Conservation (phyloP, 2,888 invertebrate genomes). For the Gandaritis pyraliata region DNA sequence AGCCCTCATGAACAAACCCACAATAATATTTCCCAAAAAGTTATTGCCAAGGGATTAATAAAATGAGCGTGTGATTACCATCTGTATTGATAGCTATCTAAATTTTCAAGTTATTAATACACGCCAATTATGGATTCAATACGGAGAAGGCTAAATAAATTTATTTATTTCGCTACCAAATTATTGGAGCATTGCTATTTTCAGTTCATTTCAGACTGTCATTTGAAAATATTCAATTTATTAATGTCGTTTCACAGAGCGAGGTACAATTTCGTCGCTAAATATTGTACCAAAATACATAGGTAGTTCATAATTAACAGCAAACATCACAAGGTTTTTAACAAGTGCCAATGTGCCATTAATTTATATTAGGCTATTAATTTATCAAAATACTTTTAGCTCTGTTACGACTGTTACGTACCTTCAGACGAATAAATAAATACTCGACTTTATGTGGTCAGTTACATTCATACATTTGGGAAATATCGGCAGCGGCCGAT, state of each 20-base stretch:
- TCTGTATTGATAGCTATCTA: conserved; percentile 30
- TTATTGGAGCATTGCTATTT: conserved; percentile 18
- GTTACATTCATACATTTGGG: conserved; percentile 24
- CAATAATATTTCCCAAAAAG: conserved; percentile 35
- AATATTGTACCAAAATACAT: too few species aligned
- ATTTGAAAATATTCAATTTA: background rate
- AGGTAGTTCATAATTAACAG: too few species aligned
- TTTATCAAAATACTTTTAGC: too few species aligned
- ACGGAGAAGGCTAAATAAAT: conserved; percentile 21
- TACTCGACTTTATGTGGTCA: background rate
- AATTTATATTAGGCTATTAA: too few species aligned
- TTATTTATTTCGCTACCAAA: too few species aligned
- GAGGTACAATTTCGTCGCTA: background rate
- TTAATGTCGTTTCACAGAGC: background rate
- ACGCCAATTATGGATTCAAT: conserved; percentile 22
- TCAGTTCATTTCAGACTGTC: conserved; percentile 10
- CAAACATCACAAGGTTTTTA: too few species aligned
- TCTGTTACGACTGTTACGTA: too few species aligned
- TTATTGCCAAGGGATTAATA: conserved; percentile 39
- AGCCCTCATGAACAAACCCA: conserved; percentile 36
- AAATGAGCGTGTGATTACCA: conserved; percentile 37
- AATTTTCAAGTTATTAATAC: conserved; percentile 25
- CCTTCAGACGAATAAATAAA: too few species aligned
- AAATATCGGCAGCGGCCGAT: conserved; percentile 37
- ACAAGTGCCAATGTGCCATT: too few species aligned